Conservation (phyloP, 2,888 invertebrate species). For the Drosophila mulleri region DNA sequence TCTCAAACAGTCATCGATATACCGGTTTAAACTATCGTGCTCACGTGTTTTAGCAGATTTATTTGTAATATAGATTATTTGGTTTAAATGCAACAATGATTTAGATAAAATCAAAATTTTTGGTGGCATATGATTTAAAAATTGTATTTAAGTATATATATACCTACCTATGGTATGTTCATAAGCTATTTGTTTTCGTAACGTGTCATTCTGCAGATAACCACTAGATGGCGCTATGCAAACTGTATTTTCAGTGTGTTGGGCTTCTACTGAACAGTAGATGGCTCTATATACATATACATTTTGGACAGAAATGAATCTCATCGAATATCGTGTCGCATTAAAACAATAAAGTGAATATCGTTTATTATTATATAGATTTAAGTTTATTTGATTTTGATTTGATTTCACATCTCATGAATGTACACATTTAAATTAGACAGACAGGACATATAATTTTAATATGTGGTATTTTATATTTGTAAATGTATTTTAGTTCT, state of each 20-base stretch:
- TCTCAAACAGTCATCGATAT: conserved; percentile 8
- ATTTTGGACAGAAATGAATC: background rate
- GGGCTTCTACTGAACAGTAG: background rate
- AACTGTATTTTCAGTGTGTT: background rate
- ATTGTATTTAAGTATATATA: no score
- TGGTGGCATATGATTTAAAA: no score
- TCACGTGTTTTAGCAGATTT: no score
- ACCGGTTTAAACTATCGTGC: background rate
- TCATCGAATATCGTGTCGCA: background rate
- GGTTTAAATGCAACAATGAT: no score
- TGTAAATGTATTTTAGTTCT: conserved; percentile 38
- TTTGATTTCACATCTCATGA: conserved; percentile 72
- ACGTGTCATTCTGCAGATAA: background rate
- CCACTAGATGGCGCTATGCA: background rate
- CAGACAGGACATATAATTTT: conserved; percentile 70
- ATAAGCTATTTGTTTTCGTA: no score
- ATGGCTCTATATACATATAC: background rate
- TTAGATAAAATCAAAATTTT: no score
- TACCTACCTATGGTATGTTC: no score
- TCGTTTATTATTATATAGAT: conserved; percentile 29
- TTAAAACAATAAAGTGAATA: background rate
- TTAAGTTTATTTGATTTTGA: conserved; percentile 68
- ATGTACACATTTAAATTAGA: conserved; percentile 78
- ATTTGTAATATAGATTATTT: no score
- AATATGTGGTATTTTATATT: conserved; percentile 53